Percentiles rank a stretch among this genome's conserved stretches.
Conservation (phyloP, 2,888 invertebrate genomes). For the Ceratothoa steindachneri region DNA sequence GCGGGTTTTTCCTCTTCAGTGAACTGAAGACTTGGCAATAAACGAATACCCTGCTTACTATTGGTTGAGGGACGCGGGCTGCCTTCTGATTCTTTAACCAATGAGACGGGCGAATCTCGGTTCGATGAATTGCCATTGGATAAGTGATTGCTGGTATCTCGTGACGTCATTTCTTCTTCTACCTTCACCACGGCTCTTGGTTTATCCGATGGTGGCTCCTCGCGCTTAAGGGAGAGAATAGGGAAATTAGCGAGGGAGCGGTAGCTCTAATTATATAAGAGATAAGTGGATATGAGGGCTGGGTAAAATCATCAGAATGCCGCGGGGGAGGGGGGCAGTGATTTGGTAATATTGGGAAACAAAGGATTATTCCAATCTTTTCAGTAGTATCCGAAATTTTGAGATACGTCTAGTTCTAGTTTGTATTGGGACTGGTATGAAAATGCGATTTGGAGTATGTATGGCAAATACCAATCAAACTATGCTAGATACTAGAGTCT, state of each 20-base stretch:
- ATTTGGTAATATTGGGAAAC: too few relatives aligned
- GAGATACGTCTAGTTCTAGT: too few relatives aligned
- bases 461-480: too few relatives aligned
- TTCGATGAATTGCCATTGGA: constrained; percentile 42
- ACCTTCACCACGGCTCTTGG: constrained; percentile 30
- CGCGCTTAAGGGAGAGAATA: neutral
- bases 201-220: constrained; percentile 15
- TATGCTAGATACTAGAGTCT: too few relatives aligned
- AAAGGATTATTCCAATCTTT: too few relatives aligned
- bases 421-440: too few relatives aligned
- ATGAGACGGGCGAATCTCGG: constrained; percentile 36
- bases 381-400: too few relatives aligned
- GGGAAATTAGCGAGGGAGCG: too few relatives aligned
- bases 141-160: constrained; percentile 29
- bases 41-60: constrained; percentile 39
- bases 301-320: neutral
- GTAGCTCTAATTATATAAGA: neutral
- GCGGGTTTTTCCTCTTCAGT: too few relatives aligned
- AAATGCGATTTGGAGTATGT: too few relatives aligned
- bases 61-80: constrained; percentile 33
- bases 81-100: constrained; percentile 36
- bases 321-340: too few relatives aligned
- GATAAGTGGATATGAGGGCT: neutral
- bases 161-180: constrained; percentile 22
- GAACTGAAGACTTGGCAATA: too few relatives aligned